These are phyloP conservation scores for Lithophane semibrunnea DNA, from an alignment of 2,888 invertebrate species.

Conservation along the genomic window DNA sequence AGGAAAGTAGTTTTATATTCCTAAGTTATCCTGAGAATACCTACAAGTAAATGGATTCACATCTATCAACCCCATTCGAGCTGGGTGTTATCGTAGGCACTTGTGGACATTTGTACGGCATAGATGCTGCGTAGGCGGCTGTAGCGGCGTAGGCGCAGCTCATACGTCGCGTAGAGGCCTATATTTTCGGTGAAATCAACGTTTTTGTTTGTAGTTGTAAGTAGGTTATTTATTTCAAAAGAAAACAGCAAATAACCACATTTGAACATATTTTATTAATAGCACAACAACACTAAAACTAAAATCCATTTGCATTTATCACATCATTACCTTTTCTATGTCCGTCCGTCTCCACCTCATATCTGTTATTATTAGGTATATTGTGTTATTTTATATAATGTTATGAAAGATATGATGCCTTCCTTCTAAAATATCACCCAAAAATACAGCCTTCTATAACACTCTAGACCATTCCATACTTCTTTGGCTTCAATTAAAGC, in stretches of 20 bases:
- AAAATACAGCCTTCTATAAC: conserved; percentile 90
- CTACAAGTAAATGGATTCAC: neutral
- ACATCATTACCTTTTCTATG: conserved; percentile 84
- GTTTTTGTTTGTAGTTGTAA: neutral
- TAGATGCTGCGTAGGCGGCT: neutral
- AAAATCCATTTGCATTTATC: conserved; percentile 84
- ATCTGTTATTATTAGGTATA: conserved; percentile 64
- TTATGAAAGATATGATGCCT: conserved; percentile 88
- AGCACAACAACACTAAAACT: conserved; percentile 90
- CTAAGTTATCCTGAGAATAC: neutral
- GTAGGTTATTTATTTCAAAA: conserved; percentile 19
- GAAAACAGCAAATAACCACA: conserved; percentile 79
- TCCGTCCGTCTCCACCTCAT: conserved; percentile 62
- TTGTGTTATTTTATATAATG: conserved; percentile 78
- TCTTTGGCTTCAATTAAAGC: conserved; percentile 80
- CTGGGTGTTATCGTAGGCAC: neutral
- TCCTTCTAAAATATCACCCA: conserved; percentile 89
- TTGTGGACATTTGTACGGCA: neutral
- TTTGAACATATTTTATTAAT: conserved; percentile 90
- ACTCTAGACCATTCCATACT: conserved; percentile 84
- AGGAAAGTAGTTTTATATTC: conserved; percentile 38
- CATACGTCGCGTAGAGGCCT: neutral
- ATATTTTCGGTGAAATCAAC: neutral
- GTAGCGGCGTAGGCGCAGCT: neutral
- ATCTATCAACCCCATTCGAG: conserved; percentile 11